Percentiles rank a stretch among this genome's conserved stretches.
Conservation (phyloP, 2,888 invertebrate genomes). For the Ceriagrion tenellum region DNA sequence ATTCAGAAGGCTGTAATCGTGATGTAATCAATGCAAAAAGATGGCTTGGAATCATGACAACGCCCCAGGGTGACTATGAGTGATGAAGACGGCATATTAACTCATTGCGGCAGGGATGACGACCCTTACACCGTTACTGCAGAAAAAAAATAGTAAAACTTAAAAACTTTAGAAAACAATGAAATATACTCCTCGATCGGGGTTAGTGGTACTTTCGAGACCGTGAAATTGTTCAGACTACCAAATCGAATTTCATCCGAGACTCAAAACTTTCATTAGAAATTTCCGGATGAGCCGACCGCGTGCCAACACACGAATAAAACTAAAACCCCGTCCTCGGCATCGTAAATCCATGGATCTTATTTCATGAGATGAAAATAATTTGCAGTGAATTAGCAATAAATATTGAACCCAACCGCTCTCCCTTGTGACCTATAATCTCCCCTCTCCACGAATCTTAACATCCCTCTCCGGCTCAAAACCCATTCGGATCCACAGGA, state of each 20-base stretch:
- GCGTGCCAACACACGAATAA: neutral
- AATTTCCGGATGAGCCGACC: neutral
- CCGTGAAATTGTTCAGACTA: neutral
- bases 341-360: neutral
- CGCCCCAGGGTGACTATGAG: no score
- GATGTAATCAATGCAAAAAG: no score
- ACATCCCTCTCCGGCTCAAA: neutral
- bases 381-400: neutral
- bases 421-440: constrained; percentile 22
- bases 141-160: no score
- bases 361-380: neutral
- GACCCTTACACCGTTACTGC: no score
- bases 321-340: neutral
- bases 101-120: no score
- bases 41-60: no score
- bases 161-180: neutral
- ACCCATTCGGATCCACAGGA: neutral
- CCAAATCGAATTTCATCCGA: neutral
- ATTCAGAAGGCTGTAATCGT: no score
- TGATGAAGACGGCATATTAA: no score
- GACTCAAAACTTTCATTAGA: neutral
- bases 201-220: neutral
- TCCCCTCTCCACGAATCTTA: neutral
- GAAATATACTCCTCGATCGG: neutral
- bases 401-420: constrained; percentile 9